Conservation (phyloP, 2,888 invertebrate species). For the Dicranocentrus wangi region DNA sequence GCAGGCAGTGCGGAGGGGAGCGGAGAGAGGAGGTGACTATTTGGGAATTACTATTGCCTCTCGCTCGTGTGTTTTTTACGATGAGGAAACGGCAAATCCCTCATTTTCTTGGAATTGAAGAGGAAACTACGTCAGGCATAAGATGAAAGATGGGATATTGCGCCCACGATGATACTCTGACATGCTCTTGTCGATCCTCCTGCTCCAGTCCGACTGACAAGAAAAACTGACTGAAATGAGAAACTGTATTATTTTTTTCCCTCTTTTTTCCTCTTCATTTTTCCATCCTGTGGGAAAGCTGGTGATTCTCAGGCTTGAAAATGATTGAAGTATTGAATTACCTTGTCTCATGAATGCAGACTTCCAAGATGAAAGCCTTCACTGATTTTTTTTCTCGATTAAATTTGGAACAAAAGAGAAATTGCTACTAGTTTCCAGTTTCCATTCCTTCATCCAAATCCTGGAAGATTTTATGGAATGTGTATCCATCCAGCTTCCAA, state of each 20-base stretch:
- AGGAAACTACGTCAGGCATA: conserved; percentile 11
- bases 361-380: background rate
- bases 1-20: too few species aligned
- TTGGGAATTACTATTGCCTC: conserved; percentile 5
- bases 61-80: background rate
- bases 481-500: too few species aligned
- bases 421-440: too few species aligned
- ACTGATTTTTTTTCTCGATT: background rate
- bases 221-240: background rate
- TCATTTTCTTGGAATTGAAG: conserved; percentile 32
- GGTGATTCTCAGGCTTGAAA: conserved; percentile 17
- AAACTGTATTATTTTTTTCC: background rate
- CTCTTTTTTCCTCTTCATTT: conserved; percentile 1
- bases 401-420: too few species aligned
- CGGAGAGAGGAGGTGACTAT: background rate
- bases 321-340: conserved; percentile 16
- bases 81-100: conserved; percentile 9
- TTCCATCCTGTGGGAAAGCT: background rate
- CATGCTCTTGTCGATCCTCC: background rate
- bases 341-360: conserved; percentile 11
- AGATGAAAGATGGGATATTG: conserved; percentile 8
- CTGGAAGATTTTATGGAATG: too few species aligned
- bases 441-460: too few species aligned
- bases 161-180: conserved; percentile 9
- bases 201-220: background rate